Evolutionary conservation across 2,113 vertebrate genomes (phyloP).

Genomic region (Gallinago paraguaiae): DNA sequence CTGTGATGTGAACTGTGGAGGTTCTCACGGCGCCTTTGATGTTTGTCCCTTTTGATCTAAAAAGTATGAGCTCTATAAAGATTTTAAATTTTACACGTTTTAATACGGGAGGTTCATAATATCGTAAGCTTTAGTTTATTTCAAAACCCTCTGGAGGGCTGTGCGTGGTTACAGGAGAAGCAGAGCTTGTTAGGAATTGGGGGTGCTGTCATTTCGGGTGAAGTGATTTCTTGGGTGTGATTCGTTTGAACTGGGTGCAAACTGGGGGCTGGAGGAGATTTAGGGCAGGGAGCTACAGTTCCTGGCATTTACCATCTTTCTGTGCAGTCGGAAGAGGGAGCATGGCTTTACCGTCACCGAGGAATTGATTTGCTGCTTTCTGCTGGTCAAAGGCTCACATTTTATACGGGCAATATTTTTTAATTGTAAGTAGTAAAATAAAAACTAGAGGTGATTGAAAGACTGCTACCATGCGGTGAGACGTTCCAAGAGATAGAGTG

Average conservation of each 20-base stretch:
- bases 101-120: neutral
- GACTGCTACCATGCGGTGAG: too few relatives aligned
- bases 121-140: neutral
- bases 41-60: neutral
- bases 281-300: neutral
- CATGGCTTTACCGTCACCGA: neutral
- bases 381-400: neutral
- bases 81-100: neutral
- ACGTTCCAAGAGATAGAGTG: neutral
- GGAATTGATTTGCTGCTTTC: neutral
- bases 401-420: neutral
- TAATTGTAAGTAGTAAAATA: neutral
- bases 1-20: neutral
- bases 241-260: neutral
- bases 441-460: neutral
- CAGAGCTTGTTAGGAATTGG: neutral
- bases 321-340: neutral
- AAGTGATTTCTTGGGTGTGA: neutral
- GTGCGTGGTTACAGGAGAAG: neutral
- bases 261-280: accelerated
- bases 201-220: neutral
- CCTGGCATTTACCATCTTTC: neutral
- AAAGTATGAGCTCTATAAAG: neutral
- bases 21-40: neutral
- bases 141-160: neutral